Conservation (phyloP, 1,140 invertebrate genomes). For the Pygmarrhopalites habei region DNA sequence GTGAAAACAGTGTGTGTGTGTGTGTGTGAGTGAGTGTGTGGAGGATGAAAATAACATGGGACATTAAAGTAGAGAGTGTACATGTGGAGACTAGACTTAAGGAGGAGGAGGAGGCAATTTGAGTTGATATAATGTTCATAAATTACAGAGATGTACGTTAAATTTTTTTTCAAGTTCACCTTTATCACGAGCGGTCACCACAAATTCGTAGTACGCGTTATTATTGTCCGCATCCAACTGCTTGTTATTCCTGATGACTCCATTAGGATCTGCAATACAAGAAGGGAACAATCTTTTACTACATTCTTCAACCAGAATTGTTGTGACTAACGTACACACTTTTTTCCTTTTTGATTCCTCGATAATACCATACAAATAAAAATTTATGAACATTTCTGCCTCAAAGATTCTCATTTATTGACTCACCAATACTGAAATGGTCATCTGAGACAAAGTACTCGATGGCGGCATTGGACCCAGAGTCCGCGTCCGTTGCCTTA, state of each 20-base stretch:
- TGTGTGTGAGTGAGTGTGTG: too few relatives aligned
- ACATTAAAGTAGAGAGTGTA: neutral
- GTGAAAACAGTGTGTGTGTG: too few relatives aligned
- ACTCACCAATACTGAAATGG: conserved; percentile 87
- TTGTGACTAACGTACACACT: too few relatives aligned
- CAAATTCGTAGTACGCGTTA: conserved; percentile 91
- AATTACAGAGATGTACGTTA: neutral
- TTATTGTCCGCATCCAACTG: conserved; percentile 91
- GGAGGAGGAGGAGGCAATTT: neutral
- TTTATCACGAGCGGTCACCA: conserved; percentile 85
- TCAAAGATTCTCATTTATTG: too few relatives aligned
- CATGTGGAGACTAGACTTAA: neutral
- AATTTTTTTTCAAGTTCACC: conserved; percentile 45
- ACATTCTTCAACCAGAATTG: too few relatives aligned
- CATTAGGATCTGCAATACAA: too few relatives aligned
- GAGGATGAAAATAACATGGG: neutral
- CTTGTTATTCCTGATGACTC: conserved; percentile 85
- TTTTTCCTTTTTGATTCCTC: too few relatives aligned
- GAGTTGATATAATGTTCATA: neutral
- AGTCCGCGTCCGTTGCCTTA: conserved; percentile 86
- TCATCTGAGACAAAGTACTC: conserved; percentile 86
- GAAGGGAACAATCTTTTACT: too few relatives aligned
- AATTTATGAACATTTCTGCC: too few relatives aligned
- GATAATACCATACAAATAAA: too few relatives aligned
- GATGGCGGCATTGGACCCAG: conserved; percentile 86